phyloP scores from a whole-genome alignment of 2,888 invertebrate species.

The Aethes cnicana region DNA sequence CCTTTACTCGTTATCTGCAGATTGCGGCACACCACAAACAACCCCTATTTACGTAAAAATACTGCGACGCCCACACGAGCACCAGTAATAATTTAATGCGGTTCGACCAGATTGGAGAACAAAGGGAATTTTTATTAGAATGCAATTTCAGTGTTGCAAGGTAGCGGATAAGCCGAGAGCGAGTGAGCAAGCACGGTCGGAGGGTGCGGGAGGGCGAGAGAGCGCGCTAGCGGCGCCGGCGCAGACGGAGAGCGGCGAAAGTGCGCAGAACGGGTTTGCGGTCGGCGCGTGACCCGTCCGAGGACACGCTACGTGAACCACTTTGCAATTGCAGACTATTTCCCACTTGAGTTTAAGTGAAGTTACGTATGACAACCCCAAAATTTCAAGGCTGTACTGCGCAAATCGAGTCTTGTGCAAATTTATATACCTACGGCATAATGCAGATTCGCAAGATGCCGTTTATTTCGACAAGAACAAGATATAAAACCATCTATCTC shows the following conservation, averaged over 20 bases:
- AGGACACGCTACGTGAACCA: constrained; percentile 65
- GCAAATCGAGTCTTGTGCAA: not conserved
- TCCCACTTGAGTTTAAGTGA: constrained; percentile 26
- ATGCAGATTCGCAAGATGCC: too few species aligned
- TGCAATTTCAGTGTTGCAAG: constrained; percentile 25
- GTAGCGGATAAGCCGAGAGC: constrained; percentile 17
- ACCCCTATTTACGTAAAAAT: too few species aligned
- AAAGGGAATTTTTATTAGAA: constrained; percentile 21
- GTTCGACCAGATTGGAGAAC: constrained; percentile 14
- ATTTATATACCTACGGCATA: not conserved
- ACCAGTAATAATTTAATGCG: too few species aligned
- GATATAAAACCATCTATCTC: too few species aligned
- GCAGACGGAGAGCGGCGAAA: constrained; percentile 74
- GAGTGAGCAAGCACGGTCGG: constrained; percentile 40
- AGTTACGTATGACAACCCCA: constrained; percentile 13
- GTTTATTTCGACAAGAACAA: too few species aligned
- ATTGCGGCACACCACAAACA: too few species aligned
- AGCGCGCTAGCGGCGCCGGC: constrained; percentile 49
- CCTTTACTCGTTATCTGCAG: too few species aligned
- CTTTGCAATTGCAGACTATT: constrained; percentile 45
- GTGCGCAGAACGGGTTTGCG: constrained; percentile 76
- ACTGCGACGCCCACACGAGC: too few species aligned
- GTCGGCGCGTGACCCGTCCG: constrained; percentile 76
- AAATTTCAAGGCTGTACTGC: constrained; percentile 2
- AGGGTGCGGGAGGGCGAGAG: constrained; percentile 50